A percentile compares a stretch with the other conserved stretches of the same genome.
phyloP scores from a whole-genome alignment of 2,888 invertebrate species.

The Platyscelio sp. region DNA sequence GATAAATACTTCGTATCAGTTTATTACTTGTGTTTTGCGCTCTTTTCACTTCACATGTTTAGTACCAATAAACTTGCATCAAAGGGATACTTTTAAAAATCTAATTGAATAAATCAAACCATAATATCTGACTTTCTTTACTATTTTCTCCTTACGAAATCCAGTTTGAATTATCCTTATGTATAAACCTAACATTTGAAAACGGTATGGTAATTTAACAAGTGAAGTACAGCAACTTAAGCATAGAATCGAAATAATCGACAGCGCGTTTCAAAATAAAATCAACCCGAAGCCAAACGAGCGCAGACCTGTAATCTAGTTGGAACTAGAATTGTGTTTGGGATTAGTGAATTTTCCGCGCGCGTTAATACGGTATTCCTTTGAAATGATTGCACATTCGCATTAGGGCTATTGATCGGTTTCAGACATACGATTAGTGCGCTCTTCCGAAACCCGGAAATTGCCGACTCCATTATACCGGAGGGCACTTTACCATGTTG shows the following conservation, averaged over 20 bases:
- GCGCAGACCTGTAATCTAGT: slow-evolving; percentile 9
- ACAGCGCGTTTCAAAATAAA: slow-evolving; percentile 6
- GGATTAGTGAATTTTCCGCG: slow-evolving; percentile 51
- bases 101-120: too few relatives aligned
- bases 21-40: too few relatives aligned
- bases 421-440: slow-evolving; percentile 69
- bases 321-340: slow-evolving; percentile 34
- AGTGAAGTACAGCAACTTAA: too few relatives aligned
- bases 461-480: slow-evolving; percentile 67
- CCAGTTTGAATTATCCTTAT: too few relatives aligned
- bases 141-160: too few relatives aligned
- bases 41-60: too few relatives aligned
- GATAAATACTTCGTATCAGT: too few relatives aligned
- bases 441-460: slow-evolving; percentile 71
- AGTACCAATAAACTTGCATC: too few relatives aligned
- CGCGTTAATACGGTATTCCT: slow-evolving; percentile 58
- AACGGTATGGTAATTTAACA: too few relatives aligned
- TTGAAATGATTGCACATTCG: slow-evolving; percentile 60
- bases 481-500: slow-evolving; percentile 67
- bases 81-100: too few relatives aligned
- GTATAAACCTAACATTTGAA: too few relatives aligned
- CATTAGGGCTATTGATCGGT: slow-evolving; percentile 66
- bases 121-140: too few relatives aligned
- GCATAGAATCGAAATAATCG: slow-evolving; percentile 22
- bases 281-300: background rate